These are phyloP conservation scores for Lamprotornis superbus DNA, from an alignment of 2,113 vertebrate genomes.

Conservation along the genomic window DNA sequence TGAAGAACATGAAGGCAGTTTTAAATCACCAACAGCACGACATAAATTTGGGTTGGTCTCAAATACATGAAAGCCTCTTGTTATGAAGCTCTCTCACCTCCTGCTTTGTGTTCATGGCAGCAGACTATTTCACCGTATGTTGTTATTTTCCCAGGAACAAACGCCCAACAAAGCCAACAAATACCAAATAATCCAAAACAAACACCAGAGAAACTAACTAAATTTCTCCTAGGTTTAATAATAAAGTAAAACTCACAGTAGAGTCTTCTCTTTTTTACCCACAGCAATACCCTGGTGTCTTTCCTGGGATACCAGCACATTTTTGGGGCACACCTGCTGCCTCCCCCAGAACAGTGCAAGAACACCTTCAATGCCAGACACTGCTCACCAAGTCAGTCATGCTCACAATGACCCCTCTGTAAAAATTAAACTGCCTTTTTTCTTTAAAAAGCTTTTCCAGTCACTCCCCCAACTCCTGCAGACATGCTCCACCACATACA, in stretches of 20 bases:
- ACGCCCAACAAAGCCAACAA: slow-evolving; percentile 9
- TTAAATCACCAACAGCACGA: neutral
- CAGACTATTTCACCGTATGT: slow-evolving; percentile 29
- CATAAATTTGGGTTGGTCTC: neutral
- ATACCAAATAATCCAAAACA: slow-evolving; percentile 13
- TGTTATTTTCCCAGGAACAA: slow-evolving; percentile 19
- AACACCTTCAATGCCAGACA: neutral
- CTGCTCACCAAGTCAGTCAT: neutral
- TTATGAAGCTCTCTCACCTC: neutral
- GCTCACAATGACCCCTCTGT: neutral
- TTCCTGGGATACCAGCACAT: neutral
- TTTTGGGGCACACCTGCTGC: neutral
- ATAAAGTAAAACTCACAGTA: neutral
- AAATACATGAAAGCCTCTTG: neutral
- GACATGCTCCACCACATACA: neutral
- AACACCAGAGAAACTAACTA: neutral
- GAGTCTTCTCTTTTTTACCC: neutral
- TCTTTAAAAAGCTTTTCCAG: neutral
- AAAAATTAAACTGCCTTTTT: neutral
- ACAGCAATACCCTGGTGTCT: neutral
- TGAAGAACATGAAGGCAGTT: neutral
- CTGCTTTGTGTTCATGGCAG: slow-evolving; percentile 6
- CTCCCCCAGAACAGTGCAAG: neutral
- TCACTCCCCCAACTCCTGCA: neutral
- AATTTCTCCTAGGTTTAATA: neutral